Evolutionary conservation across 2,888 invertebrate species (phyloP).

Genomic region (Geotrupes spiniger): DNA sequence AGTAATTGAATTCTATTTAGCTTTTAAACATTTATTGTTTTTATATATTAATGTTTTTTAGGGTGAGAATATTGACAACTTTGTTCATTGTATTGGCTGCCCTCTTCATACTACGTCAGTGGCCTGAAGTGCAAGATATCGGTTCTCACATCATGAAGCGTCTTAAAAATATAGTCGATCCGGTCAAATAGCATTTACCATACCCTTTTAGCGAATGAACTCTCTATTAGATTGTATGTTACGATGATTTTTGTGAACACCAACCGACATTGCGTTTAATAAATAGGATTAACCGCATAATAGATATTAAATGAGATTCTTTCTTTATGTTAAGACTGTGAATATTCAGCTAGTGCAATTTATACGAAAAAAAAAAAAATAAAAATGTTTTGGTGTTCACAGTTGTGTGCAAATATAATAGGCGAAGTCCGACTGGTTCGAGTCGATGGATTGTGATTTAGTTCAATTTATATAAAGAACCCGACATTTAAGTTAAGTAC

Average conservation of each 20-base stretch:
- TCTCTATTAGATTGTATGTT: slow-evolving; percentile 16
- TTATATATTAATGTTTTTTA: slow-evolving; percentile 53
- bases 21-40: background rate
- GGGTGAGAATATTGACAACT: slow-evolving; percentile 84
- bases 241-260: slow-evolving; percentile 18
- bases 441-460: slow-evolving; percentile 22
- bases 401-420: slow-evolving; percentile 4
- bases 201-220: slow-evolving; percentile 17
- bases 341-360: slow-evolving; percentile 7
- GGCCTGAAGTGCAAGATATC: slow-evolving; percentile 84
- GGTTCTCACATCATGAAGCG: slow-evolving; percentile 76
- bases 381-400: slow-evolving; percentile 20
- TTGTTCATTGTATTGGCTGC: slow-evolving; percentile 76
- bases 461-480: slow-evolving; percentile 22
- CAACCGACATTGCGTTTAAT: slow-evolving; percentile 10
- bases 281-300: no score
- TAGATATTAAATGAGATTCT: no score
- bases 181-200: slow-evolving; percentile 46
- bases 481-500: no score
- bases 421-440: slow-evolving; percentile 11
- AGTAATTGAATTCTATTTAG: no score
- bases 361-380: slow-evolving; percentile 7
- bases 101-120: slow-evolving; percentile 82
- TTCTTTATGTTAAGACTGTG: background rate
- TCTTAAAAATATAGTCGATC: slow-evolving; percentile 73